A percentile compares a stretch with the other conserved stretches of the same genome.
phyloP scores from a whole-genome alignment of 1,140 invertebrate species.

The Caerostris darwini region DNA sequence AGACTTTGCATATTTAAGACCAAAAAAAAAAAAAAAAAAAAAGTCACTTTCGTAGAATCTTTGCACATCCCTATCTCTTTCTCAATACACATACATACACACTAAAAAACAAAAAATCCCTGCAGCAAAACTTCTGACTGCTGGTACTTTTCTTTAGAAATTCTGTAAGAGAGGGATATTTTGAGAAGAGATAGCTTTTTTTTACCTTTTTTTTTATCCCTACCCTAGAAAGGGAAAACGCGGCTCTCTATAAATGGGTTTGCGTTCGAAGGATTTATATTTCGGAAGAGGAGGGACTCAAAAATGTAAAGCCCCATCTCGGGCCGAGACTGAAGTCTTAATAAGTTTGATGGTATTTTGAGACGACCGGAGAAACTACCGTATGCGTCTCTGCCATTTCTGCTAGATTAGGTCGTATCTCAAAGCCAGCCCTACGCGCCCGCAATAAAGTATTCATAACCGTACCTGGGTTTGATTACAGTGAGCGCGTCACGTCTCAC shows the following conservation, averaged over 20 bases:
- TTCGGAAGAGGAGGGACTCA: slow-evolving; percentile 65
- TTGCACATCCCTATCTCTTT: not conserved
- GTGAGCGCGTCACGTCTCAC: slow-evolving; percentile 72
- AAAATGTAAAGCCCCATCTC: slow-evolving; percentile 77
- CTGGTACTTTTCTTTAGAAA: slow-evolving; percentile 11
- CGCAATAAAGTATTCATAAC: slow-evolving; percentile 78
- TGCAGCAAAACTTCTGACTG: not conserved
- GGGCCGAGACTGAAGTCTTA: slow-evolving; percentile 70
- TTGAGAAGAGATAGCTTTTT: not conserved
- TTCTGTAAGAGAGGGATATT: not conserved
- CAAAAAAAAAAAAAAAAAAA: not conserved
- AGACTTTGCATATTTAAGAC: too few species aligned
- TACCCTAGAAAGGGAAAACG: slow-evolving; percentile 15
- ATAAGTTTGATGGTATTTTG: slow-evolving; percentile 78
- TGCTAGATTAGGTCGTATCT: slow-evolving; percentile 74
- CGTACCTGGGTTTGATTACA: slow-evolving; percentile 78
- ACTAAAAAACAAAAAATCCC: not conserved
- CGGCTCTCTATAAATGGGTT: slow-evolving; percentile 70
- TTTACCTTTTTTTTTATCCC: too few species aligned
- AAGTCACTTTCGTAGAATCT: not conserved
- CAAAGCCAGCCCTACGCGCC: slow-evolving; percentile 50
- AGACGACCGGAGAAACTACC: slow-evolving; percentile 70
- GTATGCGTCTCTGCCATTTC: slow-evolving; percentile 76
- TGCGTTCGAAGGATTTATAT: slow-evolving; percentile 74
- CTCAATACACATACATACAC: not conserved